phyloP scores from a whole-genome alignment of 64 coral and sea anemone species.

The Pocillopora damicornis region DNA sequence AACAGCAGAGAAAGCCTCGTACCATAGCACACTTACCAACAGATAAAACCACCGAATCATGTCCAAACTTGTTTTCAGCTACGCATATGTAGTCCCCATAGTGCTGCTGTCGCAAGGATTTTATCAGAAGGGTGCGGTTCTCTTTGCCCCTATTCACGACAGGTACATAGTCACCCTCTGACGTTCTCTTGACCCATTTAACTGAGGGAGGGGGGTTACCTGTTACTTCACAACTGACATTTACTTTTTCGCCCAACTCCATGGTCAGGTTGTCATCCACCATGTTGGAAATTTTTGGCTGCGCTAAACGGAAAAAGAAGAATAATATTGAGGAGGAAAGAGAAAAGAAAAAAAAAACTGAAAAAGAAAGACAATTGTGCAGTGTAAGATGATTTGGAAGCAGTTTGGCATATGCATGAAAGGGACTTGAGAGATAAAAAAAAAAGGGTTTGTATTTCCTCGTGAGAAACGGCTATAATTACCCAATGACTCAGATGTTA shows the following conservation, averaged over 20 bases:
- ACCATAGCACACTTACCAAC: constrained; percentile 1
- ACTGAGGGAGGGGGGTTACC: constrained; percentile 49
- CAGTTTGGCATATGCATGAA: too few species aligned
- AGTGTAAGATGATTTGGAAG: neutral
- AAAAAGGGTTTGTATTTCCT: too few species aligned
- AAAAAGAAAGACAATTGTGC: neutral
- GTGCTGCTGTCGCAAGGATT: constrained; percentile 15
- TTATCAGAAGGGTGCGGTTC: constrained; percentile 14
- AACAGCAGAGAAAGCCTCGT: too few species aligned
- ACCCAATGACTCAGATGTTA: too few species aligned
- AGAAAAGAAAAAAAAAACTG: neutral
- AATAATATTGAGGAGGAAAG: neutral
- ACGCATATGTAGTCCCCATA: constrained; percentile 43
- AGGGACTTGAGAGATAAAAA: too few species aligned
- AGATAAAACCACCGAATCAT: constrained; percentile 8
- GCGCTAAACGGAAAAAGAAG: neutral
- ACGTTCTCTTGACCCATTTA: constrained; percentile 41
- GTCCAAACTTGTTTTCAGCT: constrained; percentile 38
- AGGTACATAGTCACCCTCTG: neutral
- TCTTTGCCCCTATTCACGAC: neutral
- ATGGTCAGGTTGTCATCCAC: neutral
- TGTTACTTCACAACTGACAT: constrained; percentile 26
- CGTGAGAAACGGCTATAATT: too few species aligned
- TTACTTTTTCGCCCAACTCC: constrained; percentile 18
- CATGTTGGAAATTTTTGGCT: constrained; percentile 13